Conservation (phyloP, 2,113 vertebrate species). For the Puma concolor region DNA sequence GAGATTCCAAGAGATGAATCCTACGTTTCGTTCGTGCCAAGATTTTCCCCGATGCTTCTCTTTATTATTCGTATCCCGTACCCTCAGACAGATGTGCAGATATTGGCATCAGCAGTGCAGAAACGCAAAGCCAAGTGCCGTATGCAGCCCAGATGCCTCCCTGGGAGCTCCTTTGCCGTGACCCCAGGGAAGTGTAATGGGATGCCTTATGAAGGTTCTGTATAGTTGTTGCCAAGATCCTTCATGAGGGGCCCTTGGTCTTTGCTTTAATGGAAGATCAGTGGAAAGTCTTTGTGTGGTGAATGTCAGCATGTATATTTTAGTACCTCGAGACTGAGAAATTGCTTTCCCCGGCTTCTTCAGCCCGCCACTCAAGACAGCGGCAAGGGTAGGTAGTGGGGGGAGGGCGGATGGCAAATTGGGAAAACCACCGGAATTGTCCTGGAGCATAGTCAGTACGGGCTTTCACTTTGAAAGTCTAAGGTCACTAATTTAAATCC, state of each 20-base stretch:
- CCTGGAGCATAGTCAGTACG: background rate
- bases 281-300: background rate
- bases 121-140: background rate
- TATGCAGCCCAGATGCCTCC: background rate
- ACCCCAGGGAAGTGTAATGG: background rate
- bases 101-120: background rate
- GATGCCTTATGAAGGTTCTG: background rate
- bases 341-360: background rate
- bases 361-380: background rate
- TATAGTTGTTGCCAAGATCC: background rate
- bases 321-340: background rate
- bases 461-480: background rate
- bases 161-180: background rate
- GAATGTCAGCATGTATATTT: background rate
- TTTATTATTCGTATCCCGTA: background rate
- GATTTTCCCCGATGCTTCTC: background rate
- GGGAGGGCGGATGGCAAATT: background rate
- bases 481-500: background rate
- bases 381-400: background rate
- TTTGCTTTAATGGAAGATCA: constrained; percentile 2
- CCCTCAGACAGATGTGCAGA: background rate
- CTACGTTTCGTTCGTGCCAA: background rate
- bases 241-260: background rate
- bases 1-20: constrained; percentile 38
- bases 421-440: background rate